Evolutionary conservation across 2,888 invertebrate genomes (phyloP), one percentile per base, ranked within the genome.

Genomic region (Sepiola atlantica): DNA sequence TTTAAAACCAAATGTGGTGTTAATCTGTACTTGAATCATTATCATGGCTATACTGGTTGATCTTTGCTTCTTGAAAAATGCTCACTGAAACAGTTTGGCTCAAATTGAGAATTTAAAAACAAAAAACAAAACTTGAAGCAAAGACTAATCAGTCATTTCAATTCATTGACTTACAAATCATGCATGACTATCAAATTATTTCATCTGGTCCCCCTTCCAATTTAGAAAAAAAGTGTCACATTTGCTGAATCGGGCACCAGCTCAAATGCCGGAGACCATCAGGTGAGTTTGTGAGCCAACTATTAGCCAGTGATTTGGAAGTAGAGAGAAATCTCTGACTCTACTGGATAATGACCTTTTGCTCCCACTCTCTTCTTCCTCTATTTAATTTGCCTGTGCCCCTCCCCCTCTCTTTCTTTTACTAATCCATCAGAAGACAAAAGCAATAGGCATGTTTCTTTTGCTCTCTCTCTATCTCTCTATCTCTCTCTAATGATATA

Each of bases 151-250:
- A 77, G n/a, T 77, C n/a, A 77, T 14, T 77, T 12, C n/a, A 14
- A 16, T 77, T 77, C 77, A 77, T 77, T 77, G n/a, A 77, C 77
- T 21, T 6, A 57, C 16, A 32, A 77, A 92, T 20, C 54, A 45
- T 54, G 92, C 92, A 92, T 92, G 92, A 55, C 4, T 12, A n/a
- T 92, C 92, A 92, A 45, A 92, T n/a, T 92, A 54, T 77, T 77
- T 77, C 77, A 77, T 92, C 92, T 92, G 92, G 92, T 92, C 92
- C 92, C n/a, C 45, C n/a, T 92, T 92, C 54, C 55, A 54, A 92
- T 92, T 55, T 92, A 92, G 92, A 92, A 55, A 92, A 92, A 92
- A 92, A n/a, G 55, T 92, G 92, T 92, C 92, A 92, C 92, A 55
- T 92, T 92, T 92, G 92, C 92, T 28, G 92, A 92, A 54, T 92